Evolutionary conservation across 2,888 invertebrate genomes (phyloP).

Genomic region (Nymphalis c-album): DNA sequence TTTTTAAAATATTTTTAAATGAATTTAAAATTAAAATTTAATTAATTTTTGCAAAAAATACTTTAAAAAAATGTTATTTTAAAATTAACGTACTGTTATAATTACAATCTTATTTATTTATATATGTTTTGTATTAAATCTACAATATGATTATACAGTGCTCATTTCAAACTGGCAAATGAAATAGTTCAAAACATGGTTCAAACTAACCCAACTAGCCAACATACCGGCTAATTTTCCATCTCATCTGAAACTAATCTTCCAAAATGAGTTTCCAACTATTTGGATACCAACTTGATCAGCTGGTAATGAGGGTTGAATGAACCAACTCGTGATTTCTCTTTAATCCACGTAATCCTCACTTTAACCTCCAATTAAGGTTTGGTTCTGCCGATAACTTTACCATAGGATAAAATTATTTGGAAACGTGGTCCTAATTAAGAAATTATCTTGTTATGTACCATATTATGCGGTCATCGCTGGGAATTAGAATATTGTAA

Average conservation of each 20-base stretch:
- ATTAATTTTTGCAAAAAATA: no score
- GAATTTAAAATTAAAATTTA: no score
- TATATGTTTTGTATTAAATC: no score
- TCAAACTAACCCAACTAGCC: background rate
- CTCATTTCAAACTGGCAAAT: no score
- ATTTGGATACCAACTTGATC: conserved; percentile 22
- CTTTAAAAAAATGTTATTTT: no score
- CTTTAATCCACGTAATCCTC: conserved; percentile 9
- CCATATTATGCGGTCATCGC: background rate
- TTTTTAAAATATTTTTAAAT: no score
- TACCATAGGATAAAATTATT: conserved; percentile 3
- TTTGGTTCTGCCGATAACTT: background rate
- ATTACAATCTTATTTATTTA: no score
- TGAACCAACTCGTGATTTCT: conserved; percentile 7
- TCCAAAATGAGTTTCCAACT: conserved; percentile 22
- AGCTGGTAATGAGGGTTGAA: conserved; percentile 24
- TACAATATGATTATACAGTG: no score
- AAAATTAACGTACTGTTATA: no score
- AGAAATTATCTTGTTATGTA: background rate
- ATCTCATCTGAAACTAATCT: conserved; percentile 14
- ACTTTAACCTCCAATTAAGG: conserved; percentile 4
- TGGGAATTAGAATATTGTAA: background rate
- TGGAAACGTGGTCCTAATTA: background rate
- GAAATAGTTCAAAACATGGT: no score
- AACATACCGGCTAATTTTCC: conserved; percentile 5